Base-by-base conservation (phyloP, 2,888 invertebrate genomes). In the Xylota sylvarum region DNA sequence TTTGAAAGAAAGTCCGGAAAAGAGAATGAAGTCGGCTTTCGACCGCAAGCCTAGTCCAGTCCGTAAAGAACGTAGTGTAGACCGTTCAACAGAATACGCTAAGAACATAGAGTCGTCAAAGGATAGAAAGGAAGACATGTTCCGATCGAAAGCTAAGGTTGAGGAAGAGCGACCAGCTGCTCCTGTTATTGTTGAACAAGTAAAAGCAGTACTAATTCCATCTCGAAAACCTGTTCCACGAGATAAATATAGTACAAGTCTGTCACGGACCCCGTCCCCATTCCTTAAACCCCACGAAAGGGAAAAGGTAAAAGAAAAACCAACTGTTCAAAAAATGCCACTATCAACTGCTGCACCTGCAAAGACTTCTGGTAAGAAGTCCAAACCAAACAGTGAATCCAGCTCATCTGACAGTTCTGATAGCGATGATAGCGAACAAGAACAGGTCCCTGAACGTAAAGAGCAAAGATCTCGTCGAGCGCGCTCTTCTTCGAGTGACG, bases 261-360 rank as follows among this genome's bases (percentile, higher is more conserved):
- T 97, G 52, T 97, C 97, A n/a, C 94, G 97, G 87, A 97, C 97
- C 0, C 97, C 97, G 12, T 97, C 97, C 14, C 97, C 97, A 52
- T 97, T 97, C 92, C 95, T 97, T 85, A 96, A 93, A 89, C 90
- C 93, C 19, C 93, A 94, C 81, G 93, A 93, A 89, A 89, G 91
- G 30, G 88, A 90, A 50, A 83, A 74, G n/a, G 74, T 37, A 27
- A 86, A 85, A 62, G 82, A 89, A 81, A 86, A 88, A 73, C 79
- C 67, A 60, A 72, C 77, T 40, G 70, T 77, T 50, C 86, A 84
- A 40, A 76, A 86, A 56, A 12, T 52, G 55, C 9, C 69, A 10
- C 23, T 70, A 30, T 72, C 80, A 40, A 69, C 70, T 58, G 64
- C 69, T 40, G 32, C 27, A 9, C 40, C 79, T 27, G 23, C 62